phyloP scores from a whole-genome alignment of 2,888 invertebrate species.

The Charanyca ferruginea region DNA sequence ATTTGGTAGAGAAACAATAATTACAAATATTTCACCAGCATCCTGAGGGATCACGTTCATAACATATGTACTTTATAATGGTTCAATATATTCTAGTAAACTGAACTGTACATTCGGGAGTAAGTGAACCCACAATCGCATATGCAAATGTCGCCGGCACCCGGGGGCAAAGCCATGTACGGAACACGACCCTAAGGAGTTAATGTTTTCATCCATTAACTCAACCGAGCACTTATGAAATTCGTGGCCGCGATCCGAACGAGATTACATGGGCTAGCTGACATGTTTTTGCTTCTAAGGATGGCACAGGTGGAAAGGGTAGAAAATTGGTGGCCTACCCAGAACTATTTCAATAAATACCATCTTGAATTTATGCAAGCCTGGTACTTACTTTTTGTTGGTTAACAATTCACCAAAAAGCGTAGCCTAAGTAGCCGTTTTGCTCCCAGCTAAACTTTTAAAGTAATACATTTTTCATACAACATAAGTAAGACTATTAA shows the following conservation, averaged over 20 bases:
- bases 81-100: slow-evolving; percentile 48
- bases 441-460: too few relatives aligned
- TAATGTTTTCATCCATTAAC: slow-evolving; percentile 90
- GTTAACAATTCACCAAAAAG: too few relatives aligned
- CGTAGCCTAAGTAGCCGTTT: too few relatives aligned
- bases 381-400: neutral
- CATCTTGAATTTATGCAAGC: neutral
- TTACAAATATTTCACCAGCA: too few relatives aligned
- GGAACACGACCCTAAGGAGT: slow-evolving; percentile 78
- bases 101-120: slow-evolving; percentile 57
- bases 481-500: too few relatives aligned
- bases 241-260: slow-evolving; percentile 88
- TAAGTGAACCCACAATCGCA: slow-evolving; percentile 69
- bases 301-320: slow-evolving; percentile 63
- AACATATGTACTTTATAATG: slow-evolving; percentile 16
- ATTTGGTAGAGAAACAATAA: too few relatives aligned
- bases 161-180: slow-evolving; percentile 46
- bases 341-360: neutral
- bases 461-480: too few relatives aligned
- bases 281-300: slow-evolving; percentile 82
- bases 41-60: too few relatives aligned
- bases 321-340: neutral
- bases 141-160: slow-evolving; percentile 77
- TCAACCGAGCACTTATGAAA: slow-evolving; percentile 88
- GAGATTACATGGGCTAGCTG: slow-evolving; percentile 85